Base-by-base conservation (phyloP, 92 coral and sea anemone genomes). In the Metridium senile region DNA sequence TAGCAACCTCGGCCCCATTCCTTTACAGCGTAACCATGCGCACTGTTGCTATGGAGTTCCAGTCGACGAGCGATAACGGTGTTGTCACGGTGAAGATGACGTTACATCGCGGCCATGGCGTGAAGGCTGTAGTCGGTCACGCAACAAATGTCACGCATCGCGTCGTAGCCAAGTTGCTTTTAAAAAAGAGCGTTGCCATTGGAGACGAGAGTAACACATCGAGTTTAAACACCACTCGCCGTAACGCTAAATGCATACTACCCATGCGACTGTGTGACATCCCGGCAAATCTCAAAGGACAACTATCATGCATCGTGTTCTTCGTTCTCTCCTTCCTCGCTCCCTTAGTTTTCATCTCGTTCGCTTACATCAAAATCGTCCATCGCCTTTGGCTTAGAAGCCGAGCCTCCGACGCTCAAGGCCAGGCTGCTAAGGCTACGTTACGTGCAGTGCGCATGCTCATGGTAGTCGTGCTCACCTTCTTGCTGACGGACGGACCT, bases 361-460 rank as follows among this genome's bases (percentile, higher is more conserved):
- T 70, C 35, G 76, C 84, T 21, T 79, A 79, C 74, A 58, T 65
- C 22, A 79, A 70, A 46, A 61, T 79, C 33, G 84, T 79, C 34
- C 76, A 54, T 28, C 76, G 70, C 25, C 70, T 79, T 1, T 79
- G 84, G 84, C 45, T 57, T 27, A 79, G 84, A 28, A 45, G 76
- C 84, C 75, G 70, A 25, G 39, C 76, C 68, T 19, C 47, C 8
- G 76, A 79, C 39, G 84, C 57, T 21, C 45, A 79, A 56, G 66
- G 76, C 76, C 31, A 53, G 76, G 69, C 84, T 35, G 84, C 84
- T 19, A 68, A 70, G 66, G 76, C 84, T 13, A 79, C 71, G 39
- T 57, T 79, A 16, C 84, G 84, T 22, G 84, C 84, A 70, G 84
- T 79, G 84, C 84, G 84, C 76, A 79, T 79, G 84, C 84, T 79